phyloP scores from a whole-genome alignment of 2,888 invertebrate genomes.

The Drosophila putrida region DNA sequence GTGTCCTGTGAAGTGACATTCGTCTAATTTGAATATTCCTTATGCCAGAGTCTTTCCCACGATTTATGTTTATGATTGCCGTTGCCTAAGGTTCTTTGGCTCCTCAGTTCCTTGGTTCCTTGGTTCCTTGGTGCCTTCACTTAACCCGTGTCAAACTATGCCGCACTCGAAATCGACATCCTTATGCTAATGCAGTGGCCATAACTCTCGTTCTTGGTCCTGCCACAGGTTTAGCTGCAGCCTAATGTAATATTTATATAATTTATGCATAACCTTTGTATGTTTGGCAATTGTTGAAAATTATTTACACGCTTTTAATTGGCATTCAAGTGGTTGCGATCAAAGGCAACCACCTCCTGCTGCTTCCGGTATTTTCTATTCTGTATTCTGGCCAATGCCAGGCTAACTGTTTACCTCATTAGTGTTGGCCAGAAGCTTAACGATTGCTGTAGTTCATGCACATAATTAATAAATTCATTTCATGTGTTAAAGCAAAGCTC shows the following conservation, averaged over 20 bases:
- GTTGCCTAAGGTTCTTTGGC: conserved; percentile 23
- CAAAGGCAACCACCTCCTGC: conserved; percentile 64
- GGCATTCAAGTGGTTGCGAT: conserved; percentile 77
- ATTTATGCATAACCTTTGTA: conserved; percentile 66
- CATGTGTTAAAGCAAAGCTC: conserved; percentile 30
- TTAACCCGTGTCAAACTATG: conserved; percentile 60
- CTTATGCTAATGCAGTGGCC: conserved; percentile 73
- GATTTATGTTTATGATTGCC: conserved; percentile 72
- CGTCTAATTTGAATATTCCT: conserved; percentile 73
- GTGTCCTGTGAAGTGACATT: conserved; percentile 67
- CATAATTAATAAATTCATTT: conserved; percentile 60
- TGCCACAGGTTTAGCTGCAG: conserved; percentile 50
- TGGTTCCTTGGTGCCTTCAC: conserved; percentile 3
- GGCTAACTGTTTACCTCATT: conserved; percentile 45
- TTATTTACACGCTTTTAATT: conserved; percentile 79
- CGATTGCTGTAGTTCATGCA: conserved; percentile 20
- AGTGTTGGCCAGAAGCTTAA: conserved; percentile 40
- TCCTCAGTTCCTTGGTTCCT: conserved; percentile 1
- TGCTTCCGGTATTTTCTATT: conserved; percentile 34
- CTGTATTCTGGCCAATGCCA: conserved; percentile 30
- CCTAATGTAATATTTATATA: conserved; percentile 44
- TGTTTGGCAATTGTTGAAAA: conserved; percentile 70
- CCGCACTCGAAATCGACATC: conserved; percentile 64
- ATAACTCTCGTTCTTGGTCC: conserved; percentile 52
- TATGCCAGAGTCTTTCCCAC: conserved; percentile 59